These are phyloP conservation scores for Scaeva pyrastri DNA, from an alignment of 2,888 invertebrate species.

Conservation along the genomic window DNA sequence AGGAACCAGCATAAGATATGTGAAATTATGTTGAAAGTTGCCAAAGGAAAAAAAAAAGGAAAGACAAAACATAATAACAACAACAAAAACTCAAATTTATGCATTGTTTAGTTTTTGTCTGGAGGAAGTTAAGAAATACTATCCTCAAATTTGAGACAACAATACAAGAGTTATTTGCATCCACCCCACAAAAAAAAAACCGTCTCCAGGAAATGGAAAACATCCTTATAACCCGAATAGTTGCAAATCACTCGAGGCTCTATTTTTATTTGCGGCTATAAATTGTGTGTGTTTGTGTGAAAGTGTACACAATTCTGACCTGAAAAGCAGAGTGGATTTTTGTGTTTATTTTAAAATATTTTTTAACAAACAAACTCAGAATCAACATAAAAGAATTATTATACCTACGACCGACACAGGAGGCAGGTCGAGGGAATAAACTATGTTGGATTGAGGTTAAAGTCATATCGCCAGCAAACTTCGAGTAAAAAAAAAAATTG, in stretches of 20 bases:
- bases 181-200: background rate
- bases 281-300: too few species aligned
- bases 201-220: background rate
- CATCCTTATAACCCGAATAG: slow-evolving; percentile 3
- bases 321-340: background rate
- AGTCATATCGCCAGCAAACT: background rate
- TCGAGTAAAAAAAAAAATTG: background rate
- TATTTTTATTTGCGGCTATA: background rate
- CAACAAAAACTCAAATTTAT: background rate
- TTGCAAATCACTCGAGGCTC: background rate
- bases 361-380: background rate
- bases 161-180: background rate
- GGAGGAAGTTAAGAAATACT: background rate
- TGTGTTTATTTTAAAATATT: slow-evolving; percentile 1
- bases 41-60: too few species aligned
- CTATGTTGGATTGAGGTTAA: background rate
- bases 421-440: background rate
- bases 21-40: background rate
- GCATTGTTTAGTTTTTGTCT: background rate
- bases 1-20: background rate
- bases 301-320: background rate
- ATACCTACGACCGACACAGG: too few species aligned
- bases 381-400: background rate
- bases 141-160: background rate
- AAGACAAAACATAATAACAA: background rate